Evolutionary conservation across 2,113 vertebrate genomes (phyloP).

Genomic region (Pomatostomus ruficeps): DNA sequence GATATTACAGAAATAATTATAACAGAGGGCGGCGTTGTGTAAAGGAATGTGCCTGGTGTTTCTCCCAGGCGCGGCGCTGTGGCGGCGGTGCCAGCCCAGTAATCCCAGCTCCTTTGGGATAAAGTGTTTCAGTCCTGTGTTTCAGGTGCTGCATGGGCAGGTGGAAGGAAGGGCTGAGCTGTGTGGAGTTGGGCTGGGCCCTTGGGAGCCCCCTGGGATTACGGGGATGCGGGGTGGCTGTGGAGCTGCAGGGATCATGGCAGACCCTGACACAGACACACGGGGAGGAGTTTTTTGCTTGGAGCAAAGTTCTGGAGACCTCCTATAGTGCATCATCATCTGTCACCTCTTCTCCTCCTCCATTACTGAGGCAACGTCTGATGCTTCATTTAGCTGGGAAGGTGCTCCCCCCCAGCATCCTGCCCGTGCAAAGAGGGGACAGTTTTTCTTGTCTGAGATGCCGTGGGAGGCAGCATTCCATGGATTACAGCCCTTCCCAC

Average conservation of each 20-base stretch:
- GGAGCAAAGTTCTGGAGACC: neutral
- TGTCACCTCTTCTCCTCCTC: neutral
- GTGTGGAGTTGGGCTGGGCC: fast-evolving
- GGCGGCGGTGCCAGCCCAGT: neutral
- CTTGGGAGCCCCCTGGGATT: neutral
- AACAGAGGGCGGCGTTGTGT: neutral
- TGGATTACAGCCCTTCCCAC: neutral
- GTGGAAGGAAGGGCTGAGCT: neutral
- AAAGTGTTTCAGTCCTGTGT: neutral
- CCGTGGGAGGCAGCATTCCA: neutral
- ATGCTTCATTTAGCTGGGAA: neutral
- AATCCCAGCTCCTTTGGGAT: neutral
- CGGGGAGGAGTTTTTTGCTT: neutral
- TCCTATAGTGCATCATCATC: neutral
- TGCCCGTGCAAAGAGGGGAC: neutral
- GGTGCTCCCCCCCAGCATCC: neutral
- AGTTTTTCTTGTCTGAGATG: neutral
- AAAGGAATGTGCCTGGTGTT: neutral
- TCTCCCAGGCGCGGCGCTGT: neutral
- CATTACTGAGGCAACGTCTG: neutral
- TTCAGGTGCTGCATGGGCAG: neutral
- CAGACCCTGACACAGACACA: fast-evolving
- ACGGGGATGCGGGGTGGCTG: fast-evolving
- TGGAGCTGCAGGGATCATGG: neutral
- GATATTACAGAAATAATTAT: neutral